These are phyloP conservation scores for Andricus grossulariae DNA, from an alignment of 1,140 invertebrate species.

Conservation along the genomic window DNA sequence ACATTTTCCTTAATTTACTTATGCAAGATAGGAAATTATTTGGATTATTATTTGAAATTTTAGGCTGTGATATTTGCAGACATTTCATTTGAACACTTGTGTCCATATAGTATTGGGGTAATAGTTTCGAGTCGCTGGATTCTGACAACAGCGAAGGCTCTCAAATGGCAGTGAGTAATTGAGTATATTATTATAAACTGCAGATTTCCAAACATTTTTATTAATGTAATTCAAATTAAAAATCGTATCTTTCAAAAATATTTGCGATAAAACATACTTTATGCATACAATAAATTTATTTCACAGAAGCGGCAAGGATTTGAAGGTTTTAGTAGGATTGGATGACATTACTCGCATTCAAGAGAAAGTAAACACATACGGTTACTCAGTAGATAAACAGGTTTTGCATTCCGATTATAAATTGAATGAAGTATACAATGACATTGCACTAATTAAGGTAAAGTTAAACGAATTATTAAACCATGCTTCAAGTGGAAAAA, in stretches of 20 bases:
- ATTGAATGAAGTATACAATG: not conserved
- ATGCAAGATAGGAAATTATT: too few species aligned
- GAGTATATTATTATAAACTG: not conserved
- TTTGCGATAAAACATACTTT: too few species aligned
- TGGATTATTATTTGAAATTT: not conserved
- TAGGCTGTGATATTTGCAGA: constrained; percentile 10
- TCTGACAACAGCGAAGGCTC: not conserved
- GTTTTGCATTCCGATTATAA: not conserved
- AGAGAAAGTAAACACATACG: not conserved
- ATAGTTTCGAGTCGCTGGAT: not conserved
- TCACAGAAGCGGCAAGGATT: too few species aligned
- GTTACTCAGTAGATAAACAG: not conserved
- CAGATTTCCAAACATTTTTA: not conserved
- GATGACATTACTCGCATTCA: not conserved
- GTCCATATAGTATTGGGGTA: not conserved
- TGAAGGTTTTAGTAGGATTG: not conserved
- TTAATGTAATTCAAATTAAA: too few species aligned
- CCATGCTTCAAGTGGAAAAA: not conserved
- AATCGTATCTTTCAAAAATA: too few species aligned
- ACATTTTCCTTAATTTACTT: too few species aligned
- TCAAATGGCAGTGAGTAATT: not conserved
- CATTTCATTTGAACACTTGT: not conserved
- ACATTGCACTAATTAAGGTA: constrained; percentile 4
- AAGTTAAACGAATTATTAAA: not conserved
- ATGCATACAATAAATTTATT: too few species aligned